phyloP scores from a whole-genome alignment of 2,113 vertebrate species.

The Neolamprologus fasciatus region DNA sequence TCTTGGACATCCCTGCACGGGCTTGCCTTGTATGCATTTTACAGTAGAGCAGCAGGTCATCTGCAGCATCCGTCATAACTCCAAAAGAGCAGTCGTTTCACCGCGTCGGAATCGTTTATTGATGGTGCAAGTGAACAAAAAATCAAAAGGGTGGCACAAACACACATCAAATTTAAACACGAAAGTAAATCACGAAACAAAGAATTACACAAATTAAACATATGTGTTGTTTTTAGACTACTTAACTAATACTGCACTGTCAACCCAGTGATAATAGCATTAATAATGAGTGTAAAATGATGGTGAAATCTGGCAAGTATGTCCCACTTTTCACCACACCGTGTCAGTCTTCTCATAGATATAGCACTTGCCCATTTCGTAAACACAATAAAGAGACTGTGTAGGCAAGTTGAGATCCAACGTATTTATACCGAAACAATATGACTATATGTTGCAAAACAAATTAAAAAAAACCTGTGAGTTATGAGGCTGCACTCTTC shows the following conservation, averaged over 20 bases:
- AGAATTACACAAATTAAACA: background rate
- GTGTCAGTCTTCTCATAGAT: conserved; percentile 43
- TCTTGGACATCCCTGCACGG: conserved; percentile 74
- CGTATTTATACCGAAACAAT: background rate
- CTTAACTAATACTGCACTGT: background rate
- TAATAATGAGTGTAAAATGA: background rate
- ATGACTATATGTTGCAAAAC: background rate
- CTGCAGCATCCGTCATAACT: background rate
- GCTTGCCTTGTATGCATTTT: conserved; percentile 63
- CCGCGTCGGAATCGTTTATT: background rate
- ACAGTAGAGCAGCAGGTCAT: conserved; percentile 44
- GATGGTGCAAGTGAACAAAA: background rate
- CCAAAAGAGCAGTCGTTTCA: background rate
- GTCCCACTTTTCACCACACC: conserved; percentile 43
- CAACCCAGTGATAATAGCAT: background rate
- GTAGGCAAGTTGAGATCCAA: background rate
- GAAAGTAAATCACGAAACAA: background rate
- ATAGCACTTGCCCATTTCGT: background rate
- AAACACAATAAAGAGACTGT: background rate
- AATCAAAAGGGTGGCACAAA: background rate
- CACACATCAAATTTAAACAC: background rate
- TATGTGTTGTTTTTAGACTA: background rate
- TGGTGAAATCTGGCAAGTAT: background rate
- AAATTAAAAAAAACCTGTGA: background rate
- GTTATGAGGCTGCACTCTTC: background rate